Evolutionary conservation across 2,113 vertebrate genomes (phyloP).

Genomic region (Phaethon lepturus): DNA sequence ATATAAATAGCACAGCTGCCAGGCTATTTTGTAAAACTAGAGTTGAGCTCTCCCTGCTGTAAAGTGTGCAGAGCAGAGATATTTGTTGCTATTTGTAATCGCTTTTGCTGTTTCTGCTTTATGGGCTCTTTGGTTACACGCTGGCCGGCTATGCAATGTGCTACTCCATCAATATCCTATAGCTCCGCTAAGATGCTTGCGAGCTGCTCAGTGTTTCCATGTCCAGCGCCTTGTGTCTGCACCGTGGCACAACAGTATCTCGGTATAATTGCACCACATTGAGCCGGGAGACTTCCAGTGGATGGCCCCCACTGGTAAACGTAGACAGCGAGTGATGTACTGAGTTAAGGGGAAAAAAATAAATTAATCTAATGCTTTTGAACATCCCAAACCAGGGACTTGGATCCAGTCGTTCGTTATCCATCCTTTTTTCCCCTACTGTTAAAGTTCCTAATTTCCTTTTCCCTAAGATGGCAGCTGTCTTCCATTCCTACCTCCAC

Average conservation of each 20-base stretch:
- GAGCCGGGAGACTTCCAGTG: not conserved
- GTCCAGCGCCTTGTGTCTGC: not conserved
- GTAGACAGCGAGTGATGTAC: rapidly evolving
- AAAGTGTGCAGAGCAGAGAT: not conserved
- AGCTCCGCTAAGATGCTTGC: not conserved
- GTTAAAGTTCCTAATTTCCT: not conserved
- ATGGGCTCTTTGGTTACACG: not conserved
- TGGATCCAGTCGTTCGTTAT: not conserved
- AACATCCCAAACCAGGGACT: not conserved
- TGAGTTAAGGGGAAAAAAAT: not conserved
- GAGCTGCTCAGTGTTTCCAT: not conserved
- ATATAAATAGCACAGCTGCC: slow-evolving; percentile 34
- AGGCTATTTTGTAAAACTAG: not conserved
- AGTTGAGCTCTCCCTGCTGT: not conserved
- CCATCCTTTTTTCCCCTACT: rapidly evolving
- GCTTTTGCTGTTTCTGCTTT: not conserved
- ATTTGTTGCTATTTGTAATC: not conserved
- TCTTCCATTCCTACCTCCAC: not conserved
- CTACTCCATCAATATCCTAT: not conserved
- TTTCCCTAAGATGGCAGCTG: not conserved
- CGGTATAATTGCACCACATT: rapidly evolving
- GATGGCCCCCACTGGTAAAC: not conserved
- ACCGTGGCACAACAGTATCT: not conserved
- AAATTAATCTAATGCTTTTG: not conserved
- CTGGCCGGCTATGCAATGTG: no score